Evolutionary conservation across 2,797 vertebrate species (phyloP).

Genomic region (Hylomyscus alleni): DNA sequence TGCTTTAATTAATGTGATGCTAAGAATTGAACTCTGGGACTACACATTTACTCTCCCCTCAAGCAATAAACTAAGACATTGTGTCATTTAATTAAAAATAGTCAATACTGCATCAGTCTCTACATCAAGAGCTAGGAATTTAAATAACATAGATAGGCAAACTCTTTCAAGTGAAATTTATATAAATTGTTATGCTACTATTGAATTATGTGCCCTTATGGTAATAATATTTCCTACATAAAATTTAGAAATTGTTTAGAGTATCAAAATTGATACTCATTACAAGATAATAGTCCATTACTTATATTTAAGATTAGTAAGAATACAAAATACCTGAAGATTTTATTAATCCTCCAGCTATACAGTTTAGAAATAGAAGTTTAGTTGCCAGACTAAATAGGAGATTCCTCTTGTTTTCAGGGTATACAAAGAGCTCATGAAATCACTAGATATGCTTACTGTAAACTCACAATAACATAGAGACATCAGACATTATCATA

Average conservation of each 20-base stretch:
- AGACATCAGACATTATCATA: neutral
- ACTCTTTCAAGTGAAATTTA: neutral
- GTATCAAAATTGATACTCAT: neutral
- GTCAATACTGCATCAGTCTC: neutral
- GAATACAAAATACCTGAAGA: neutral
- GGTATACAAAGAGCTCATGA: neutral
- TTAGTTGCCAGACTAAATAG: neutral
- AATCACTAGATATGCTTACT: neutral
- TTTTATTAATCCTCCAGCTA: slow-evolving; percentile 2
- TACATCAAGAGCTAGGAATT: neutral
- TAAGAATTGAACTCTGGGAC: too few relatives aligned
- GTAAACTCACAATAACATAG: neutral
- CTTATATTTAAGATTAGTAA: neutral
- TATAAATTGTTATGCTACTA: neutral
- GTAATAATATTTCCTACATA: neutral
- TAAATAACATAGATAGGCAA: neutral
- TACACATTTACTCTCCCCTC: neutral
- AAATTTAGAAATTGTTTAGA: neutral
- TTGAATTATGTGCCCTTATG: neutral
- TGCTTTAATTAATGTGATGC: neutral
- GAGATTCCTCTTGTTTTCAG: neutral
- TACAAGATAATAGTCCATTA: neutral
- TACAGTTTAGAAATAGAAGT: neutral
- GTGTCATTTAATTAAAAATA: neutral
- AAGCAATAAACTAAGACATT: neutral